A percentile compares a stretch with the other conserved stretches of the same genome.
These are phyloP conservation scores for Hyperoplus lanceolatus DNA, from an alignment of 2,797 vertebrate genomes.

Conservation along the genomic window DNA sequence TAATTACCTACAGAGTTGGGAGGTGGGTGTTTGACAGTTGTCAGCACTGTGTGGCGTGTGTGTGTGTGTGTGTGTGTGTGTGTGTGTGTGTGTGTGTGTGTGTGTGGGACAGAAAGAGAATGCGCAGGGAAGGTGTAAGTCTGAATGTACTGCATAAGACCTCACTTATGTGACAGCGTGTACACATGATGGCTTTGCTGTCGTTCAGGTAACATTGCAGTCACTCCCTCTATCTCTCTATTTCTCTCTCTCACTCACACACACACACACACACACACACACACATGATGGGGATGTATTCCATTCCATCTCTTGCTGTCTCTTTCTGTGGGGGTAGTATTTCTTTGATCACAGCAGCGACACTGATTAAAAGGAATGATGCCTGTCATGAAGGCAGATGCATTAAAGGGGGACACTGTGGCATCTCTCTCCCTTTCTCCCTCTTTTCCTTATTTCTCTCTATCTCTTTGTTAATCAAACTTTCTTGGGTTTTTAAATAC, in stretches of 20 bases:
- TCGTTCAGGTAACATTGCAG: constrained; percentile 60
- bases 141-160: constrained; percentile 68
- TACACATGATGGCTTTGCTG: constrained; percentile 77
- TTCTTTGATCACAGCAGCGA: constrained; percentile 83
- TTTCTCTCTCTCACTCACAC: constrained; percentile 16
- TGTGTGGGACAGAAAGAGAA: constrained; percentile 4
- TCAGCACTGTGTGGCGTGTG: constrained; percentile 30
- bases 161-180: constrained; percentile 78
- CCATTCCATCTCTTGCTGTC: constrained; percentile 72
- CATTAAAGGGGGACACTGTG: constrained; percentile 72
- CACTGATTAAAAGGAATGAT: constrained; percentile 87
- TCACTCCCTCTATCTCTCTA: constrained; percentile 57
- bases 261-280: constrained; percentile 43
- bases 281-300: constrained; percentile 60
- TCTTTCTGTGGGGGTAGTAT: constrained; percentile 76
- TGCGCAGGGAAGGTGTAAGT: constrained; percentile 40
- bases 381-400: constrained; percentile 74
- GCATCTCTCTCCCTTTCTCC: constrained; percentile 44
- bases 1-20: constrained; percentile 82
- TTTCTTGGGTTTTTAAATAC: constrained; percentile 42
- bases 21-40: constrained; percentile 81
- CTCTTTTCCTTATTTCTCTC: constrained; percentile 25
- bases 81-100: constrained; percentile 9
- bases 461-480: constrained; percentile 16
- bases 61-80: constrained; percentile 6